These are phyloP conservation scores for Poeciliopsis infans DNA, from an alignment of 2,797 vertebrate species.

Conservation along the genomic window DNA sequence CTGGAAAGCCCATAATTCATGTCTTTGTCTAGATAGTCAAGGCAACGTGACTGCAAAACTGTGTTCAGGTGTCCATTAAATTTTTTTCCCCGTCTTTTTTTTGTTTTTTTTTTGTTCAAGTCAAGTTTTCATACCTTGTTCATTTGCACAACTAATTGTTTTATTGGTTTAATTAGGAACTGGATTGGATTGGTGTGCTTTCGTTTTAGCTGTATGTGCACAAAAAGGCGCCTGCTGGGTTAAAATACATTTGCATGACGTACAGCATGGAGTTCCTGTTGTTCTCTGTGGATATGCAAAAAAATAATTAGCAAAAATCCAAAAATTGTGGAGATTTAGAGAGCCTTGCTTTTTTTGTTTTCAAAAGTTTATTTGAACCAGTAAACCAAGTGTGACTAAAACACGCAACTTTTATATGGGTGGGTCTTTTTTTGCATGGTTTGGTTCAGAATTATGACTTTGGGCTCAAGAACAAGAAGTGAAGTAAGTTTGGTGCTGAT, in stretches of 20 bases:
- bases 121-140: not conserved
- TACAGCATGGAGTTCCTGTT: not conserved
- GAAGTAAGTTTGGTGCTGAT: not conserved
- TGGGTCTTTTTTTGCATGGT: not conserved
- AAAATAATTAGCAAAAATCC: not conserved
- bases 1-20: constrained; percentile 65
- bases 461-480: not conserved
- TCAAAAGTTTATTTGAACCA: not conserved
- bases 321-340: not conserved
- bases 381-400: not conserved
- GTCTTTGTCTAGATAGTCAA: constrained; percentile 63
- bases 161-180: not conserved
- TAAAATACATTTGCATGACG: not conserved
- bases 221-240: not conserved
- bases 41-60: constrained; percentile 36
- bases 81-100: not conserved
- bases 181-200: not conserved
- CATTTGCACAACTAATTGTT: not conserved
- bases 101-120: not conserved
- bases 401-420: not conserved
- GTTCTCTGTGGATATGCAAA: not conserved
- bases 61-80: constrained; percentile 19
- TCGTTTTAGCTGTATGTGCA: not conserved
- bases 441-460: not conserved
- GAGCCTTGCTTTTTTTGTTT: not conserved